Base-by-base conservation (phyloP, 2,888 invertebrate genomes). In the Monoplex corrugatus region DNA sequence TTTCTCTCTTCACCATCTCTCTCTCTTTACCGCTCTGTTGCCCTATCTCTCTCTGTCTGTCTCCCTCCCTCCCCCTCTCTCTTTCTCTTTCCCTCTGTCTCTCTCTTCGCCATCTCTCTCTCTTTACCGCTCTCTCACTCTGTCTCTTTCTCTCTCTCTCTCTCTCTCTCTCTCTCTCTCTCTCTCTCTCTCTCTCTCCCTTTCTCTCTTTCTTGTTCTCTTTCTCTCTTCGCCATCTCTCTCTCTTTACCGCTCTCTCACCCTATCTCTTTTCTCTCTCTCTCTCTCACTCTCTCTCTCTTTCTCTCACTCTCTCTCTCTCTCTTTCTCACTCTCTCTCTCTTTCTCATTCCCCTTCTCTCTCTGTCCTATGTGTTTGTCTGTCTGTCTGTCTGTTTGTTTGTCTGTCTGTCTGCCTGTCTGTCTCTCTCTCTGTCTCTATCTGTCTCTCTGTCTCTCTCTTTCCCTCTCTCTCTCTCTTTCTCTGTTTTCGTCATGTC, bases 381-480 rank as follows among this genome's bases (percentile, higher is more conserved):
- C 10, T 63, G 28, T 68, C 68, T 68, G 28, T 23, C 68, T n/a
- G 6, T 68, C 68, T n/a, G 1, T n/a, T n/a, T 68, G 6, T 23
- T n/a, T 68, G 28, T 68, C 28, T 3, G 2, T 23, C 68, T 23
- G 6, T 13, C 32, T 68, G 28, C n/a, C 68, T 68, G 28, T 68
- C 68, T 68, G 28, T 28, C 68, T 28, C 68, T 68, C 68, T 3
- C 68, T 68, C 68, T 68, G 28, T 63, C 63, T 63, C 50, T 50
- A 6, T 68, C 68, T 68, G 23, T 68, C 68, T 68, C 19, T 68
- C 68, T 28, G 1, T 72, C 57, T 86, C 68, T 57, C 40, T 86
- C 23, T 86, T 40, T 23, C 57, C 35, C 32, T 63, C 28, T 57
- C 45, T 13, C 16, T 86, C n/a, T 86, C 72, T 86, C 40, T 87